Evolutionary conservation across 1,140 invertebrate species (phyloP).

Genomic region (Heliconius melpomene): DNA sequence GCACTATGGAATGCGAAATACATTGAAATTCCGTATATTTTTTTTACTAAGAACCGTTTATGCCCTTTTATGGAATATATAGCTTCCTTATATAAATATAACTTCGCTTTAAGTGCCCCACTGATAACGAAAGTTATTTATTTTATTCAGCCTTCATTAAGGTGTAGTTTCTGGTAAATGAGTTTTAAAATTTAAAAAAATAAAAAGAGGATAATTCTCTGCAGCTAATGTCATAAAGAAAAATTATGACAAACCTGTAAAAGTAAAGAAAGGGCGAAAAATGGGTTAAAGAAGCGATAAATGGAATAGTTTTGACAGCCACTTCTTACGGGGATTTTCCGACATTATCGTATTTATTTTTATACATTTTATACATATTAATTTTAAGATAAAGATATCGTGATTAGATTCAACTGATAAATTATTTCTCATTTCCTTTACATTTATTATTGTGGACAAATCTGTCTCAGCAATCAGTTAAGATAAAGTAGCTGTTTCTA

Average conservation of each 20-base stretch:
- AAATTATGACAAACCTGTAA: neutral
- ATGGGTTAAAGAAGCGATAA: no score
- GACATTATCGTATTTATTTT: neutral
- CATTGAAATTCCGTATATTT: neutral
- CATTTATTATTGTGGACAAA: neutral
- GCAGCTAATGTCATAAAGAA: neutral
- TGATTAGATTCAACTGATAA: neutral
- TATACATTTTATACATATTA: neutral
- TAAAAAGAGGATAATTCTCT: neutral
- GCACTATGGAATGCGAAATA: neutral
- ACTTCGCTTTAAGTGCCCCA: no score
- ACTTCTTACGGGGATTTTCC: neutral
- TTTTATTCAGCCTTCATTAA: neutral
- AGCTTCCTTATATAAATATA: no score
- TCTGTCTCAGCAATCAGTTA: constrained; percentile 34
- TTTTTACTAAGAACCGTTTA: neutral
- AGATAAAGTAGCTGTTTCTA: constrained; percentile 31
- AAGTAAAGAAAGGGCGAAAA: neutral
- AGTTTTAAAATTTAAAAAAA: no score
- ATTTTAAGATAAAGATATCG: neutral
- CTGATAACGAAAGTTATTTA: no score
- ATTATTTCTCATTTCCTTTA: neutral
- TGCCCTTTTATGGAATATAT: neutral
- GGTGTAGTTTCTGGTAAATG: no score
- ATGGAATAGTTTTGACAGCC: neutral